Conservation (phyloP, 2,888 invertebrate genomes). For the Luperina testacea region DNA sequence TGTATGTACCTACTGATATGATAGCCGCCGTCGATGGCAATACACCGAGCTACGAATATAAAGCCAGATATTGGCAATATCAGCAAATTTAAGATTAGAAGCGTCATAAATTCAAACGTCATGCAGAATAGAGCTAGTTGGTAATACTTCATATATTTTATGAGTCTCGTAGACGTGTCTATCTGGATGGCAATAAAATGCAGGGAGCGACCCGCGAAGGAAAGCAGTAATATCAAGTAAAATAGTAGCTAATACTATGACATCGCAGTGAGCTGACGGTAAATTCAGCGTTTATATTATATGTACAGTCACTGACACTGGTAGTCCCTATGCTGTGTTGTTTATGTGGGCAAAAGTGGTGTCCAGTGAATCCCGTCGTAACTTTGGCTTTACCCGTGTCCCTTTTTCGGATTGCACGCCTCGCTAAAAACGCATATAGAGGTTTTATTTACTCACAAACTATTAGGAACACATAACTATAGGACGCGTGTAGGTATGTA, state of each 20-base stretch:
- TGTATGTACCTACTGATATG: slow-evolving; percentile 1
- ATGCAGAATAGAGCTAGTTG: slow-evolving; percentile 64
- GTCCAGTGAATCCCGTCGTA: slow-evolving; percentile 33
- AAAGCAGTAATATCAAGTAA: slow-evolving; percentile 71
- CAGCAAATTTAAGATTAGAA: slow-evolving; percentile 67
- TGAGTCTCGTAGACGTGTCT: slow-evolving; percentile 69
- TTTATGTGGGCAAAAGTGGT: slow-evolving; percentile 55
- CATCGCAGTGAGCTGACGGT: slow-evolving; percentile 57
- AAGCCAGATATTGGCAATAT: slow-evolving; percentile 64
- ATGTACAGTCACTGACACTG: slow-evolving; percentile 43
- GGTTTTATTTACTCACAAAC: slow-evolving; percentile 6
- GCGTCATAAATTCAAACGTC: slow-evolving; percentile 66
- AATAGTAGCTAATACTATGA: slow-evolving; percentile 68
- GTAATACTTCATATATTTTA: slow-evolving; percentile 72
- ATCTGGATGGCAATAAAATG: slow-evolving; percentile 75
- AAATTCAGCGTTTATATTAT: slow-evolving; percentile 68
- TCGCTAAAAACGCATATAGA: neutral
- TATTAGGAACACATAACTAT: neutral
- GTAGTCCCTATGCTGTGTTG: slow-evolving; percentile 29
- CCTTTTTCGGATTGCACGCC: slow-evolving; percentile 27
- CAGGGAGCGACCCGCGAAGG: slow-evolving; percentile 66
- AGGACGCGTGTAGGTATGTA: neutral
- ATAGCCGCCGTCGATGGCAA: slow-evolving; percentile 25
- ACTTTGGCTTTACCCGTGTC: slow-evolving; percentile 12
- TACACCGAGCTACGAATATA: slow-evolving; percentile 48